Percentiles rank a stretch among this genome's conserved stretches.
These are phyloP conservation scores for Phalangium opilio DNA, from an alignment of 2,888 invertebrate species.

Conservation along the genomic window DNA sequence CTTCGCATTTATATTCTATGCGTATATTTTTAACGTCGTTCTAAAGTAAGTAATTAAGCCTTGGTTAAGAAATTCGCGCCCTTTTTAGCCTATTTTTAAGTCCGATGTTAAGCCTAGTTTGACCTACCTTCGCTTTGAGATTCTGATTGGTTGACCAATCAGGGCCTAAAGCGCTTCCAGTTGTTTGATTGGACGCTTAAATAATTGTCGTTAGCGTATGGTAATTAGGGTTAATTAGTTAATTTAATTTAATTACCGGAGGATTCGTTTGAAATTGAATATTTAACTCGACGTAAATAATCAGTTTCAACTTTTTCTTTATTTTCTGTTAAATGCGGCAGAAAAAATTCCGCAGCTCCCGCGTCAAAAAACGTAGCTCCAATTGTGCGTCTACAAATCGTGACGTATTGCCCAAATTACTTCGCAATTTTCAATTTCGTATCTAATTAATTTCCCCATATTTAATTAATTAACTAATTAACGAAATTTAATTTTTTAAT, in stretches of 20 bases:
- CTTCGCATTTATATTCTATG: slow-evolving; percentile 33
- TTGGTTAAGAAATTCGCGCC: neutral
- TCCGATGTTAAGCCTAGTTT: slow-evolving; percentile 3
- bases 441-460: slow-evolving; percentile 26
- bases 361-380: slow-evolving; percentile 89
- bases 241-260: neutral
- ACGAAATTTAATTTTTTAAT: no score
- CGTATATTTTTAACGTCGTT: slow-evolving; percentile 26
- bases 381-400: slow-evolving; percentile 70
- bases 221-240: no score
- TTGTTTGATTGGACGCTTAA: neutral
- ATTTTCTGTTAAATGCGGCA: slow-evolving; percentile 28
- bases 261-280: no score
- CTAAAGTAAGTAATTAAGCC: slow-evolving; percentile 8
- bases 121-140: slow-evolving; percentile 36
- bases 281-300: no score
- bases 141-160: slow-evolving; percentile 73
- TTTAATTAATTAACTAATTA: no score
- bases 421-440: slow-evolving; percentile 67
- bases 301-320: slow-evolving; percentile 4
- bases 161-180: slow-evolving; percentile 85
- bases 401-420: slow-evolving; percentile 90
- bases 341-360: slow-evolving; percentile 87
- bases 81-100: no score
- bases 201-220: no score